Conservation (phyloP, 2,113 vertebrate species). For the Arizona elegans region DNA sequence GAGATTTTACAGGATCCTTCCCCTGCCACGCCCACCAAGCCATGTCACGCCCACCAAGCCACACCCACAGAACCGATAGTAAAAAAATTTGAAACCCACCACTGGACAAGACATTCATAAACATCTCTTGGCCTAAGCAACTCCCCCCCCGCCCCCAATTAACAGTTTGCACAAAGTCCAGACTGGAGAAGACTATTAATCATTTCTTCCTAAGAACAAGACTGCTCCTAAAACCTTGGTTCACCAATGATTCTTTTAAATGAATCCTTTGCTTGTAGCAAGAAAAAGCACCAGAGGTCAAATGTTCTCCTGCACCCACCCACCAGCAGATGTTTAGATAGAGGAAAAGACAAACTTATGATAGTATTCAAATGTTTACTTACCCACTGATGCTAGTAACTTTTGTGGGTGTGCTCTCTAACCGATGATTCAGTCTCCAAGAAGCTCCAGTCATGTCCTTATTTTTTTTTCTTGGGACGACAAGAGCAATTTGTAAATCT, state of each 20-base stretch:
- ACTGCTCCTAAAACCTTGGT: background rate
- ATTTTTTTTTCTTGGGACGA: background rate
- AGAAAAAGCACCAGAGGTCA: background rate
- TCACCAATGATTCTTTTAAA: background rate
- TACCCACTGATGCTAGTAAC: background rate
- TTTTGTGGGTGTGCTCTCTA: background rate
- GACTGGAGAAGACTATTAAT: background rate
- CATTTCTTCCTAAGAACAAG: background rate
- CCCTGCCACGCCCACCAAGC: too few species aligned
- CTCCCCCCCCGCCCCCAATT: background rate
- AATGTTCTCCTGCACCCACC: background rate
- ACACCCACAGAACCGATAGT: too few species aligned
- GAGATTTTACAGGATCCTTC: too few species aligned
- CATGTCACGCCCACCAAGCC: too few species aligned
- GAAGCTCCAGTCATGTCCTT: background rate
- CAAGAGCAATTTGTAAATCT: background rate
- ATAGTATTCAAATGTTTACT: background rate
- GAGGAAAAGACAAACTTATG: background rate
- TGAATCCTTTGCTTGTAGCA: background rate
- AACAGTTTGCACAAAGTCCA: background rate
- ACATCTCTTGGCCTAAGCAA: background rate
- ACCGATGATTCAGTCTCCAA: background rate
- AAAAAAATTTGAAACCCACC: too few species aligned
- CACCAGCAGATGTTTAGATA: background rate
- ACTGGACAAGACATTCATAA: background rate